Evolutionary conservation across 2,113 vertebrate genomes (phyloP).

Genomic region (Cephalophus harveyi): DNA sequence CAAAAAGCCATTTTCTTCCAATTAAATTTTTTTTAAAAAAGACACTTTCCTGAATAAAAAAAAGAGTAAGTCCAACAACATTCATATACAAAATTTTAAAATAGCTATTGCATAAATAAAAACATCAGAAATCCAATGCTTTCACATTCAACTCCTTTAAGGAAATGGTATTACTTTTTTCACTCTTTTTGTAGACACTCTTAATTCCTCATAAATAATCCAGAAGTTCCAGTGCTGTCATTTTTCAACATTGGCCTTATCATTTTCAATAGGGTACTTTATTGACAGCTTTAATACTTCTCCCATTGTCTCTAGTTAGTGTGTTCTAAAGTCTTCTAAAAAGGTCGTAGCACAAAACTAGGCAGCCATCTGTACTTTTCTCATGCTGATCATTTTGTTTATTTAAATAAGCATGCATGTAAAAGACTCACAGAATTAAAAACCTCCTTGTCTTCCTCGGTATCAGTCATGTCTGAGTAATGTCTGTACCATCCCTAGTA

Average conservation of each 20-base stretch:
- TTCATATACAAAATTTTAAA: conserved; percentile 16
- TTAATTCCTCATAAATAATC: background rate
- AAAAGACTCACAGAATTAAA: background rate
- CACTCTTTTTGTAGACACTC: background rate
- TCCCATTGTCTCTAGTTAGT: background rate
- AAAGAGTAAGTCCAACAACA: background rate
- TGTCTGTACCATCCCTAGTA: background rate
- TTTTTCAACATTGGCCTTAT: background rate
- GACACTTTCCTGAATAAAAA: background rate
- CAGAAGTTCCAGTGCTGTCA: background rate
- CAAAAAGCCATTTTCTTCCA: background rate
- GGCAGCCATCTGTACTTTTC: background rate
- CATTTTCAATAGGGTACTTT: background rate
- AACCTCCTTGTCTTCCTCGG: background rate
- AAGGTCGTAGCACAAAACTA: background rate
- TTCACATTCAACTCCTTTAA: background rate
- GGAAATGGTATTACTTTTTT: background rate
- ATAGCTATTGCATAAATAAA: conserved; percentile 17
- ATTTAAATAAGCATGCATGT: background rate
- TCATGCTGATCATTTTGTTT: background rate
- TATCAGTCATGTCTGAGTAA: background rate
- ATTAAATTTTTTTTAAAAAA: background rate
- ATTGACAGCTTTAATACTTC: background rate
- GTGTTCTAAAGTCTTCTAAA: background rate
- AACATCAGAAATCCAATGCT: background rate